These are phyloP conservation scores for Parochlus steinenii DNA, from an alignment of 2,888 invertebrate genomes.

Conservation along the genomic window DNA sequence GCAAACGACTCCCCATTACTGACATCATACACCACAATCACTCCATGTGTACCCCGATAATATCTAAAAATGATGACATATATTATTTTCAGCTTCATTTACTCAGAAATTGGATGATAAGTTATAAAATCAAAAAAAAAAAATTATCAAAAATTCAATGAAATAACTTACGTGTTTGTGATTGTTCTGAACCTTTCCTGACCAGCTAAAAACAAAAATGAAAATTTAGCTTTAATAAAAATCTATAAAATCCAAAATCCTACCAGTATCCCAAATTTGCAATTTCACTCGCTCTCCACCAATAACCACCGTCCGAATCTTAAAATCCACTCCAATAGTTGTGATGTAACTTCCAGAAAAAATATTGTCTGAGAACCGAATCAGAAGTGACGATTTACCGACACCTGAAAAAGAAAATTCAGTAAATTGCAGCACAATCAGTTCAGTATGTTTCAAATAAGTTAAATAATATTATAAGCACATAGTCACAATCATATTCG, in stretches of 20 bases:
- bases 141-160: background rate
- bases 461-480: too few relatives aligned
- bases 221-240: background rate
- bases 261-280: conserved; percentile 75
- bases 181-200: conserved; percentile 96
- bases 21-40: conserved; percentile 98
- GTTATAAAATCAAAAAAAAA: conserved; percentile 4
- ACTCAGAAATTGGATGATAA: too few relatives aligned
- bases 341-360: conserved; percentile 97
- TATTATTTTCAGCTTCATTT: too few relatives aligned
- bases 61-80: conserved; percentile 54
- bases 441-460: too few relatives aligned
- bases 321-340: conserved; percentile 99
- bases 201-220: conserved; percentile 40
- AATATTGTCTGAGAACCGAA: conserved; percentile 96
- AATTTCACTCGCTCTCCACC: conserved; percentile 83
- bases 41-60: conserved; percentile 97
- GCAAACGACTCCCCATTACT: conserved; percentile 98
- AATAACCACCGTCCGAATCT: conserved; percentile 90
- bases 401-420: conserved; percentile 52
- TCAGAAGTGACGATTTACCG: conserved; percentile 91
- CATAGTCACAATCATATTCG: too few relatives aligned
- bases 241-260: background rate
- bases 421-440: too few relatives aligned
- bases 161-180: conserved; percentile 67